These are phyloP conservation scores for Crax fasciolata DNA, from an alignment of 2,797 vertebrate genomes.

Conservation along the genomic window DNA sequence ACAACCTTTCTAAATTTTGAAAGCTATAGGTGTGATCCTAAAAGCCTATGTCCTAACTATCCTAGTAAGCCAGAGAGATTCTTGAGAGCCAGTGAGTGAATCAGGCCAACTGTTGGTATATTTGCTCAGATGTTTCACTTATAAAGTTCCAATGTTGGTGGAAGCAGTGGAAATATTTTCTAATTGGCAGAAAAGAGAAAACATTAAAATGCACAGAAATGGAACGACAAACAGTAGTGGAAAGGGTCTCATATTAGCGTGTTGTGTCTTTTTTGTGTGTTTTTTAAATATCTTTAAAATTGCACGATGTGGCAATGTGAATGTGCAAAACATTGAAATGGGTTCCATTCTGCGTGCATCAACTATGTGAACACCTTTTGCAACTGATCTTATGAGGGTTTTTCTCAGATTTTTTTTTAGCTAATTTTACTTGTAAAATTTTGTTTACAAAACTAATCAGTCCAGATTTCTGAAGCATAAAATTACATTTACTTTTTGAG, in stretches of 20 bases:
- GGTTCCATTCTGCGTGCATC: neutral
- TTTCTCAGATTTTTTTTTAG: neutral
- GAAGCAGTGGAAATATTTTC: neutral
- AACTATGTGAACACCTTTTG: neutral
- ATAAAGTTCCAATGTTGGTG: neutral
- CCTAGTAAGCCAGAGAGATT: neutral
- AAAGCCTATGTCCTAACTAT: neutral
- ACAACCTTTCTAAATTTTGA: neutral
- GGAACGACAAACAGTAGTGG: neutral
- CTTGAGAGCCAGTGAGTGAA: neutral
- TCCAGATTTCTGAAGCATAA: neutral
- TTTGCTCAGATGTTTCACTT: neutral
- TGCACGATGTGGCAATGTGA: neutral
- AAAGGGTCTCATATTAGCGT: neutral
- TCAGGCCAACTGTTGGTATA: neutral
- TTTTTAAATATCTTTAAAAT: neutral
- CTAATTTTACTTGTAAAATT: neutral
- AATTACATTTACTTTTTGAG: constrained; percentile 5
- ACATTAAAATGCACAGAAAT: neutral
- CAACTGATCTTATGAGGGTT: neutral
- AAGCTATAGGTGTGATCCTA: neutral
- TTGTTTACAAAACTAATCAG: constrained; percentile 4
- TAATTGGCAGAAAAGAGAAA: neutral
- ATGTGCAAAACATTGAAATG: neutral
- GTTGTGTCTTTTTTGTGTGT: neutral